phyloP scores from a whole-genome alignment of 2,888 invertebrate species.

The Drosophila birchii region DNA sequence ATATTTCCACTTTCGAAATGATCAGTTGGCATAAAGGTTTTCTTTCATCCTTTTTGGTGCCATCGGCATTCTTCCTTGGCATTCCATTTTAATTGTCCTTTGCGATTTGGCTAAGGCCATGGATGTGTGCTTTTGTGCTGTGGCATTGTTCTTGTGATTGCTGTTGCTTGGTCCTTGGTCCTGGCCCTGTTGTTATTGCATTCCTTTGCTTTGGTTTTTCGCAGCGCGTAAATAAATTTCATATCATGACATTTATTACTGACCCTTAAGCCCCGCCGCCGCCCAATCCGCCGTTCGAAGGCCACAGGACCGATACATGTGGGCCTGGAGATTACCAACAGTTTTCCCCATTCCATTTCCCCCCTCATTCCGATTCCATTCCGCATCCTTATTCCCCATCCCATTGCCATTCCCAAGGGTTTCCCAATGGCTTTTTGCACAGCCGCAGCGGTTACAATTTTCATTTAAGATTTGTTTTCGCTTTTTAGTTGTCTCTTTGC shows the following conservation, averaged over 20 bases:
- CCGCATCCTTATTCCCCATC: slow-evolving; percentile 3
- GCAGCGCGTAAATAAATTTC: slow-evolving; percentile 79
- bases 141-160: slow-evolving; percentile 39
- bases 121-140: slow-evolving; percentile 46
- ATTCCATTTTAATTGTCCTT: slow-evolving; percentile 59
- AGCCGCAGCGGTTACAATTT: slow-evolving; percentile 74
- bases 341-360: slow-evolving; percentile 31
- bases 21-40: slow-evolving; percentile 14
- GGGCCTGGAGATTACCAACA: slow-evolving; percentile 62
- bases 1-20: slow-evolving; percentile 3
- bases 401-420: slow-evolving; percentile 22
- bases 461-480: slow-evolving; percentile 78
- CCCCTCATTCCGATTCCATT: neutral
- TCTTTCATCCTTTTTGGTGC: slow-evolving; percentile 26
- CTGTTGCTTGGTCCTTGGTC: slow-evolving; percentile 19
- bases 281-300: slow-evolving; percentile 40
- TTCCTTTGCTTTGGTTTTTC: slow-evolving; percentile 78
- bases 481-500: slow-evolving; percentile 37
- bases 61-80: slow-evolving; percentile 47
- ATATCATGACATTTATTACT: slow-evolving; percentile 81
- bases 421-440: slow-evolving; percentile 48
- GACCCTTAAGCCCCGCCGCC: slow-evolving; percentile 69
- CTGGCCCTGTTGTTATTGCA: slow-evolving; percentile 58
- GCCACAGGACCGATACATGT: slow-evolving; percentile 48
- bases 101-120: slow-evolving; percentile 46